Evolutionary conservation across 2,888 invertebrate genomes (phyloP).

Genomic region (Tortricodes alternella): DNA sequence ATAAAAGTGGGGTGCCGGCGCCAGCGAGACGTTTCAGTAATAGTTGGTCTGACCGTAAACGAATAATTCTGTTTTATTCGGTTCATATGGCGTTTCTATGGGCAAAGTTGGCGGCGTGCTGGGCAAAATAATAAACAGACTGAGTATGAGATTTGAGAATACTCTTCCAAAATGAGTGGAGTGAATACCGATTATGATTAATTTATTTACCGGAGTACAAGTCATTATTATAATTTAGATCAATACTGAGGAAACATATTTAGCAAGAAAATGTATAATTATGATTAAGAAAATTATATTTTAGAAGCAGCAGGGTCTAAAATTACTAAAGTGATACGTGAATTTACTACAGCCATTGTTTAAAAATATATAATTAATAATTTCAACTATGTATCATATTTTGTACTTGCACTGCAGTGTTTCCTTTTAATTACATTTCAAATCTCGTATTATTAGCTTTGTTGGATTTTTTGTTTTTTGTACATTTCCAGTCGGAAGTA

Average conservation of each 20-base stretch:
- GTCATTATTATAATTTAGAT: too few relatives aligned
- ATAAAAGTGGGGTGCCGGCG: conserved; percentile 62
- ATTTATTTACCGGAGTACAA: background rate
- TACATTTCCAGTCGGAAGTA: conserved; percentile 54
- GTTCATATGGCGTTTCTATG: conserved; percentile 28
- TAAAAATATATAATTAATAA: too few relatives aligned
- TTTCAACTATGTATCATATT: too few relatives aligned
- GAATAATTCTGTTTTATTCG: conserved; percentile 29
- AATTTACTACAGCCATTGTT: too few relatives aligned
- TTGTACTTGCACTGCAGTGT: background rate
- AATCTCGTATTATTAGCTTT: conserved; percentile 19
- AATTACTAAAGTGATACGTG: too few relatives aligned
- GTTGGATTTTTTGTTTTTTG: conserved; percentile 41
- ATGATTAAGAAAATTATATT: too few relatives aligned
- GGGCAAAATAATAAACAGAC: conserved; percentile 8
- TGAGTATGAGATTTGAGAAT: background rate
- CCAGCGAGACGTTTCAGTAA: conserved; percentile 49
- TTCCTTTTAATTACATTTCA: conserved; percentile 33
- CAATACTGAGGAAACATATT: too few relatives aligned
- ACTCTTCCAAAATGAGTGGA: too few relatives aligned
- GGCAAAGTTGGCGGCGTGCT: conserved; percentile 8
- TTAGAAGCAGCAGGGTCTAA: too few relatives aligned
- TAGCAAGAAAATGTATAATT: too few relatives aligned
- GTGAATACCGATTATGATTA: background rate
- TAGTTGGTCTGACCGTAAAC: conserved; percentile 28